A percentile compares a stretch with the other conserved stretches of the same genome.
Conservation (phyloP, 2,888 invertebrate genomes). For the Adineta ricciae region DNA sequence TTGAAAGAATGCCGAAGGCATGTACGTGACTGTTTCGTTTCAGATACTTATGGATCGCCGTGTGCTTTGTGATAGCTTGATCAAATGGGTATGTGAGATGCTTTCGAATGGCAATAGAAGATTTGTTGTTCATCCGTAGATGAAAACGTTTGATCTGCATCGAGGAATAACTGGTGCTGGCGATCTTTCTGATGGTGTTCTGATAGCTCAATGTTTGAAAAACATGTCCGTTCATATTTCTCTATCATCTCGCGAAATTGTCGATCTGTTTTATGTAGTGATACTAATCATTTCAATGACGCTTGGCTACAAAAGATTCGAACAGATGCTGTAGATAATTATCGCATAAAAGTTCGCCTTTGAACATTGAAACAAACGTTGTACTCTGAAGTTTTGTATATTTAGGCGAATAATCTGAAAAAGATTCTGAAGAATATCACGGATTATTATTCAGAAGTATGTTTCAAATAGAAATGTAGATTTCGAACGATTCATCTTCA, state of each 20-base stretch:
- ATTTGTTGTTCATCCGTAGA: background rate
- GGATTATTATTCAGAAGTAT: constrained; percentile 72
- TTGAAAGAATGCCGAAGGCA: too few relatives aligned
- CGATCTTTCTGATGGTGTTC: constrained; percentile 7
- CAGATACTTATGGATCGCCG: background rate
- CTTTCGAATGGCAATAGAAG: too few relatives aligned
- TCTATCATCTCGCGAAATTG: background rate
- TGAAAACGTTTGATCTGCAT: constrained; percentile 8
- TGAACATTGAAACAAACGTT: too few relatives aligned
- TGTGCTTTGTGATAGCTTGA: background rate
- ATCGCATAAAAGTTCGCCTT: constrained; percentile 65
- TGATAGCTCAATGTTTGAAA: background rate
- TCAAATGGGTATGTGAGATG: background rate
- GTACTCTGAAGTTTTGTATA: constrained; percentile 20
- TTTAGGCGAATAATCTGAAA: constrained; percentile 64
- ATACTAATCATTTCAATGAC: constrained; percentile 70
- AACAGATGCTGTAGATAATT: constrained; percentile 70
- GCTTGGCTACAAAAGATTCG: constrained; percentile 76
- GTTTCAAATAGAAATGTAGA: constrained; percentile 32
- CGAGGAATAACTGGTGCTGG: background rate
- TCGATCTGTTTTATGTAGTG: constrained; percentile 46
- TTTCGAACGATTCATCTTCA: constrained; percentile 30
- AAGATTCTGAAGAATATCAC: constrained; percentile 70
- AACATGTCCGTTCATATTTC: background rate
- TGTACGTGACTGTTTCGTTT: background rate